A percentile compares a stretch with the other conserved stretches of the same genome.
These are phyloP conservation scores for Epinephelus awoara DNA, from an alignment of 2,797 vertebrate species.

Conservation along the genomic window DNA sequence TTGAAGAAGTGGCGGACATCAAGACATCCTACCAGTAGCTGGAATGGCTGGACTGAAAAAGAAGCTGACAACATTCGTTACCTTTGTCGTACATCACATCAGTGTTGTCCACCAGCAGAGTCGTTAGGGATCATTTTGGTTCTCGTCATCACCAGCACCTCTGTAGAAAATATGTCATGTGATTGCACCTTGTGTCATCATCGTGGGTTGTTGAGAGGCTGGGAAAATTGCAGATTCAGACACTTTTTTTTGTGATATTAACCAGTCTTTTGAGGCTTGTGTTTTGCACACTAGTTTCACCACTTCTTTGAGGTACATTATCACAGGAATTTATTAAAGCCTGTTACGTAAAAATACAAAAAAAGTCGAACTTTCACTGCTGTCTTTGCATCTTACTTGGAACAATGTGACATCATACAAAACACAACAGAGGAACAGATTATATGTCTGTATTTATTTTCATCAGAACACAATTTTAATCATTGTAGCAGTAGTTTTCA, in stretches of 20 bases:
- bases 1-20: too few relatives aligned
- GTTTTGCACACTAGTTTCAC: neutral
- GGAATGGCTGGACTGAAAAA: too few relatives aligned
- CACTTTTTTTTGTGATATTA: neutral
- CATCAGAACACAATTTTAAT: constrained; percentile 89
- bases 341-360: neutral
- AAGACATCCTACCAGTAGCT: too few relatives aligned
- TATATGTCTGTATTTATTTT: constrained; percentile 92
- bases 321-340: neutral
- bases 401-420: constrained; percentile 27
- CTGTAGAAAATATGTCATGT: neutral
- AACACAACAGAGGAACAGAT: constrained; percentile 75
- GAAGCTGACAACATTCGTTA: neutral
- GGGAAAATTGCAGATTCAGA: neutral
- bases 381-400: neutral
- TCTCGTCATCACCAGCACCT: constrained; percentile 3
- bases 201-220: neutral
- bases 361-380: neutral
- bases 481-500: constrained; percentile 89
- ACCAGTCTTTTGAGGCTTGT: neutral
- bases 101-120: neutral
- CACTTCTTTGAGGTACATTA: neutral
- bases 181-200: constrained; percentile 11
- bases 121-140: neutral
- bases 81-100: neutral